These are phyloP conservation scores for Holothuria leucospilota DNA, from an alignment of 53 echinoderm and acorn worm species.

Conservation along the genomic window DNA sequence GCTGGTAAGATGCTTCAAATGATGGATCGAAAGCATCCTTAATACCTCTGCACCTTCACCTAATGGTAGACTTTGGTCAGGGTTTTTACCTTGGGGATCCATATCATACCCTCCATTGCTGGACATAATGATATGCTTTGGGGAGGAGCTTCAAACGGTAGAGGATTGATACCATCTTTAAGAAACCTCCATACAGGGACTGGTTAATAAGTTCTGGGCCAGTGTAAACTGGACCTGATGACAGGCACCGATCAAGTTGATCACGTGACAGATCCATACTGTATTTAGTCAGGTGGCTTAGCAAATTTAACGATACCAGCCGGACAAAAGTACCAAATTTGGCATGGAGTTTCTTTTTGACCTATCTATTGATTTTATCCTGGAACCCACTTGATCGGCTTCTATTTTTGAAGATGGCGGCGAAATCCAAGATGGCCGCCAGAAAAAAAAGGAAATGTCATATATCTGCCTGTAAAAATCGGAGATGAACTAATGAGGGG, in stretches of 20 bases:
- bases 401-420: too few species aligned
- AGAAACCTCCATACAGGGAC: background rate
- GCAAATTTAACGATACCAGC: too few species aligned
- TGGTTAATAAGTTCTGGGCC: background rate
- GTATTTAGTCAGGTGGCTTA: too few species aligned
- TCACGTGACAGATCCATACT: background rate
- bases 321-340: too few species aligned
- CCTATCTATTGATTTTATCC: too few species aligned
- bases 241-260: background rate
- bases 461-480: too few species aligned
- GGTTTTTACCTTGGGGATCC: background rate
- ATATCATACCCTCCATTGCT: constrained; percentile 2
- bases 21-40: background rate
- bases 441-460: too few species aligned
- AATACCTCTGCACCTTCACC: background rate
- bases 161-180: background rate
- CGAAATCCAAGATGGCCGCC: too few species aligned
- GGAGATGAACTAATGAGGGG: too few species aligned
- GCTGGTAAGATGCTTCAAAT: background rate
- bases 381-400: too few species aligned
- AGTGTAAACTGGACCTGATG: background rate
- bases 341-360: too few species aligned
- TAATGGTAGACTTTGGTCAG: too few species aligned
- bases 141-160: background rate
- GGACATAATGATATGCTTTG: background rate